Base-by-base conservation (phyloP, 2,113 vertebrate genomes). In the Leucoraja erinaceus region DNA sequence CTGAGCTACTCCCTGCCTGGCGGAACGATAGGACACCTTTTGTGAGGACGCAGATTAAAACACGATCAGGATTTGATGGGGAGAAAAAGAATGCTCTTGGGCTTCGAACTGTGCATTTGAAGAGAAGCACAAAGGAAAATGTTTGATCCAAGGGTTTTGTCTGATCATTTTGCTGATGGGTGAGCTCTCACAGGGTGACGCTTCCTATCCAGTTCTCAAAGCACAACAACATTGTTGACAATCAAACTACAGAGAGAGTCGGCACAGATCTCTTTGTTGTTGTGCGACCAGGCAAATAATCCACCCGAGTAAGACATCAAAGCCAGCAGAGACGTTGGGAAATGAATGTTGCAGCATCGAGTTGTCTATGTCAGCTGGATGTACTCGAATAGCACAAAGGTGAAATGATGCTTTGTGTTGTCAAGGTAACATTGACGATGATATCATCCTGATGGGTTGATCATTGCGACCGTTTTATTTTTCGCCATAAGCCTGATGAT, bases 21-120 rank as follows among this genome's bases (percentile, higher is more conserved):
- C 83, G 1, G 54, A 59, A 10, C 16, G 54, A 11, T 14, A 84
- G n/a, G 22, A 83, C 56, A 20, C 54, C 38, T 47, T 54, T 81
- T 83, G 79, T 54, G 79, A 56, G 79, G 79, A 56, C 47, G 56
- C 78, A 81, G 78, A 81, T 81, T 81, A 81, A 81, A 83, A 83
- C 79, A 7, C 56, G 47, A 47, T 83, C 79, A 83, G 22, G 83
- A 63, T 86, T 86, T 63, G 56, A 63, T 4, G 54, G 79, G 38
- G 20, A 83, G 56, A 18, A 5, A 47, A 10, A 12, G n/a, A 86
- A 86, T 63, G 0, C 83, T 12, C 56, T 28, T 59, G 56, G 54
- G 38, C 5, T 7, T 6, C 47, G 25, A 86, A 86, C 2, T 86
- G 56, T 16, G 59, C 22, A 31, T 12, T 31, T 86, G 28, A 86